These are phyloP conservation scores for Taenaris catops DNA, from an alignment of 2,888 invertebrate genomes.

Conservation along the genomic window DNA sequence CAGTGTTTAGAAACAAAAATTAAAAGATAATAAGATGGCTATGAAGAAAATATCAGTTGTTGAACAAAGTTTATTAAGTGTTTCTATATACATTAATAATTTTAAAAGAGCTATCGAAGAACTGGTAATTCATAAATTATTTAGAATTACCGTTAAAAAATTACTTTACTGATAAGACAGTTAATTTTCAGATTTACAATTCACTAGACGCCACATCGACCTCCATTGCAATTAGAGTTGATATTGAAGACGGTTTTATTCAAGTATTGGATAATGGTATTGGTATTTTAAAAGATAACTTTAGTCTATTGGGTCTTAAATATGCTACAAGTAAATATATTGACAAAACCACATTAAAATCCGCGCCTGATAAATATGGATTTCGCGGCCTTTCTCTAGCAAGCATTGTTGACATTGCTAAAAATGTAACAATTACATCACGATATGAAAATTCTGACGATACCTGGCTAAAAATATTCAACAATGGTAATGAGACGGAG, in stretches of 20 bases:
- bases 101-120: slow-evolving; percentile 82
- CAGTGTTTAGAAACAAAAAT: background rate
- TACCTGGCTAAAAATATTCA: slow-evolving; percentile 80
- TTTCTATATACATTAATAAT: slow-evolving; percentile 77
- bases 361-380: slow-evolving; percentile 80
- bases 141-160: too few relatives aligned
- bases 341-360: slow-evolving; percentile 68
- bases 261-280: slow-evolving; percentile 89
- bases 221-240: slow-evolving; percentile 84
- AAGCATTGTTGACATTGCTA: slow-evolving; percentile 79
- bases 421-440: slow-evolving; percentile 80
- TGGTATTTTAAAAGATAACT: slow-evolving; percentile 80
- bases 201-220: slow-evolving; percentile 85
- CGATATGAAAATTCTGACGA: slow-evolving; percentile 53
- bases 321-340: slow-evolving; percentile 84
- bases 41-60: slow-evolving; percentile 50
- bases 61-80: slow-evolving; percentile 75
- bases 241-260: slow-evolving; percentile 79
- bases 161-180: too few relatives aligned
- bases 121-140: too few relatives aligned
- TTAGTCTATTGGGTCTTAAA: slow-evolving; percentile 79
- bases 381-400: slow-evolving; percentile 84
- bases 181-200: slow-evolving; percentile 80
- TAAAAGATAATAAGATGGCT: slow-evolving; percentile 31
- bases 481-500: slow-evolving; percentile 57